Percentiles rank a stretch among this genome's conserved stretches.
Conservation (phyloP, 2,888 invertebrate genomes). For the Cephonodes hylas region DNA sequence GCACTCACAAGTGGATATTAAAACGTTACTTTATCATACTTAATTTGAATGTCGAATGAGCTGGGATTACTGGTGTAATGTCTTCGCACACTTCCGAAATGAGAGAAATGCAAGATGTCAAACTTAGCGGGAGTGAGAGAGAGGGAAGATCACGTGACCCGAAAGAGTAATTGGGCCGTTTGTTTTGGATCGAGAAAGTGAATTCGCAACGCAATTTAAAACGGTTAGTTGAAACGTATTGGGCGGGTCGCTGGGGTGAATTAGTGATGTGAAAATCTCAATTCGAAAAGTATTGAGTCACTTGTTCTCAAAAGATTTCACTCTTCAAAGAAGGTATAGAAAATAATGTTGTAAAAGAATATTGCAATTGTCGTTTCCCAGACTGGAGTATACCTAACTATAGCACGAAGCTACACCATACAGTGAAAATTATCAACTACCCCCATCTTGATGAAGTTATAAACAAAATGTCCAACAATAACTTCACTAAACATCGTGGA, state of each 20-base stretch:
- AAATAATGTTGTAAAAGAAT: too few relatives aligned
- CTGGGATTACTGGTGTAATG: conserved; percentile 37
- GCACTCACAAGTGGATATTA: conserved; percentile 30
- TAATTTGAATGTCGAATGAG: conserved; percentile 41
- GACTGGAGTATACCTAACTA: too few relatives aligned
- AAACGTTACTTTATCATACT: conserved; percentile 42
- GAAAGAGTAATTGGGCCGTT: not conserved
- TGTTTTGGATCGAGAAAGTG: not conserved
- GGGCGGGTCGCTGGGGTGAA: not conserved
- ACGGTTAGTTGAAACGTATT: not conserved
- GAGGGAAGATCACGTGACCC: not conserved
- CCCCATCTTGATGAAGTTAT: not conserved
- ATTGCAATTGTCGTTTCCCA: too few relatives aligned
- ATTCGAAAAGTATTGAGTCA: not conserved
- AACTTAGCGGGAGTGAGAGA: not conserved
- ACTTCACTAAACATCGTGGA: not conserved
- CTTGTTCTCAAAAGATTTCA: not conserved
- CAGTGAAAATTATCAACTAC: too few relatives aligned
- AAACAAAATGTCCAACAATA: not conserved
- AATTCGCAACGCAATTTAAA: not conserved
- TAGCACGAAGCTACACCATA: too few relatives aligned
- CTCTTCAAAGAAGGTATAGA: too few relatives aligned
- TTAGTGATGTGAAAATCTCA: not conserved
- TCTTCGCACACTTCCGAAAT: conserved; percentile 24
- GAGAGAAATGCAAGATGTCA: not conserved